phyloP scores from a whole-genome alignment of 2,888 invertebrate species.

The Drosophila tanythrix region DNA sequence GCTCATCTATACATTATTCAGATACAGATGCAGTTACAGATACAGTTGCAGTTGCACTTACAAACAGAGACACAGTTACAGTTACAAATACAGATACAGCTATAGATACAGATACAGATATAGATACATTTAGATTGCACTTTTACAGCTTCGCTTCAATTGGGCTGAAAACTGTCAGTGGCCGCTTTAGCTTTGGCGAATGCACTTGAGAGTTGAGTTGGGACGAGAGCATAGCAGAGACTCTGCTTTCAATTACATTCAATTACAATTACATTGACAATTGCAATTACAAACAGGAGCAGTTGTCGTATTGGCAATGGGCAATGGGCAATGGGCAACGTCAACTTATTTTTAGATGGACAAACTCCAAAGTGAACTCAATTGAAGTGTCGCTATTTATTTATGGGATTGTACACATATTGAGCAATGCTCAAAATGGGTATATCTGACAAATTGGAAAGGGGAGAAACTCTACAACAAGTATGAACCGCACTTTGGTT shows the following conservation, averaged over 20 bases:
- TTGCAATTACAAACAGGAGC: conserved; percentile 12
- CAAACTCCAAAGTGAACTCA: conserved; percentile 57
- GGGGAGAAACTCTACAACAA: neutral
- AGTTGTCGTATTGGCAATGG: conserved; percentile 20
- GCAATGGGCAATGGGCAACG: conserved; percentile 1
- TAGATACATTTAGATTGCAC: conserved; percentile 55
- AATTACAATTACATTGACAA: conserved; percentile 48
- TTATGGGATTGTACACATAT: conserved; percentile 22
- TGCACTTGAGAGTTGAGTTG: conserved; percentile 54
- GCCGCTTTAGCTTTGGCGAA: conserved; percentile 41
- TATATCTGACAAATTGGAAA: neutral
- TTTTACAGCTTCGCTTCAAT: conserved; percentile 66
- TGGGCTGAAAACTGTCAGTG: conserved; percentile 53
- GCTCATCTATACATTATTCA: conserved; percentile 15
- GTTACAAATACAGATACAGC: conserved; percentile 5
- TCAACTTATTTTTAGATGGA: conserved; percentile 60
- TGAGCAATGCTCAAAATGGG: conserved; percentile 3
- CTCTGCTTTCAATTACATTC: conserved; percentile 63
- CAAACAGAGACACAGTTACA: conserved; percentile 3
- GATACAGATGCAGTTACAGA: conserved; percentile 14
- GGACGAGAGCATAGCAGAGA: conserved; percentile 9
- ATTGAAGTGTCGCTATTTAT: conserved; percentile 59
- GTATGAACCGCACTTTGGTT: neutral
- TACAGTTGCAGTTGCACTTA: conserved; percentile 1
- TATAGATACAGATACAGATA: neutral